These are phyloP conservation scores for Eubucco bourcierii DNA, from an alignment of 2,113 vertebrate genomes.

Conservation along the genomic window DNA sequence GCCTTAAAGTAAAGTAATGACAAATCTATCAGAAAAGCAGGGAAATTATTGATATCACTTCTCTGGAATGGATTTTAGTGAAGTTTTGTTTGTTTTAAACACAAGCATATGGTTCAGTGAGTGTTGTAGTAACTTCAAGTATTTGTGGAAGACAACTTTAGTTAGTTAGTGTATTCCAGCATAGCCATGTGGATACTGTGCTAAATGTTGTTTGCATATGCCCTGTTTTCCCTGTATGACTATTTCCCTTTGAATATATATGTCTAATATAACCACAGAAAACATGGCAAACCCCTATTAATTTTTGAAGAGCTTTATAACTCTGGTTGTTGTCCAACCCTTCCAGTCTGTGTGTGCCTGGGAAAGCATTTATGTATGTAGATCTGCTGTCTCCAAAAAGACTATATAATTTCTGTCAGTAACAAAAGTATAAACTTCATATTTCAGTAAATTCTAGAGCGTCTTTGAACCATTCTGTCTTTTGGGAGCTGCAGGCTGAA, in stretches of 20 bases:
- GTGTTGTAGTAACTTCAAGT: neutral
- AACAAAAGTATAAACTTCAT: neutral
- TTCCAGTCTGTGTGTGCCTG: neutral
- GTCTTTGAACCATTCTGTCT: neutral
- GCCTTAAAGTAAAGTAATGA: neutral
- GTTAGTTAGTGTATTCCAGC: conserved; percentile 6
- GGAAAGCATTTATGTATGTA: neutral
- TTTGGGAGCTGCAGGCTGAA: neutral
- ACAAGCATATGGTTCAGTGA: neutral
- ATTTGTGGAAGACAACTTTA: conserved; percentile 14
- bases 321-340: neutral
- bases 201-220: neutral
- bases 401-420: neutral
- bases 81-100: conserved; percentile 1
- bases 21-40: neutral
- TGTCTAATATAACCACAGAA: neutral
- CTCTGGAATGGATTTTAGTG: neutral
- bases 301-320: neutral
- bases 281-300: neutral
- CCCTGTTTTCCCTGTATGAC: neutral
- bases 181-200: conserved; percentile 2
- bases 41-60: neutral
- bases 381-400: neutral
- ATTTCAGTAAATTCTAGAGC: neutral
- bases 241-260: conserved; percentile 28